These are phyloP conservation scores for Boloria euphrosyne DNA, from an alignment of 2,888 invertebrate genomes.

Conservation along the genomic window DNA sequence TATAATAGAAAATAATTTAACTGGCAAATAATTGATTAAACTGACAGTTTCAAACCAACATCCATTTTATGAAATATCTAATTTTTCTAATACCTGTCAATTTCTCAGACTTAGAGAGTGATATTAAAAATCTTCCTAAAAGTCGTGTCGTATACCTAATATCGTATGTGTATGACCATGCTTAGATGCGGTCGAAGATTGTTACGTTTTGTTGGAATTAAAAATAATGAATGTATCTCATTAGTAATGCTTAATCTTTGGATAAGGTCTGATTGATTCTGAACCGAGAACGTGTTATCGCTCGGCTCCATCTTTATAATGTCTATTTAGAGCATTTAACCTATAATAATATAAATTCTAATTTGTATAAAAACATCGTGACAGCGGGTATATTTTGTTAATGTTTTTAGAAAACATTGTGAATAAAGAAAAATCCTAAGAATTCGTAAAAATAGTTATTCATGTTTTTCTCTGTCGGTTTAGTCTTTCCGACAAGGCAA, in stretches of 20 bases:
- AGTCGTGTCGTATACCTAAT: constrained; percentile 6
- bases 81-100: too few species aligned
- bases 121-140: neutral
- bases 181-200: constrained; percentile 38
- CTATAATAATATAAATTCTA: constrained; percentile 3
- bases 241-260: constrained; percentile 46
- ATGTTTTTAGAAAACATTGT: too few species aligned
- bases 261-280: constrained; percentile 25
- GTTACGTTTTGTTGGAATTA: constrained; percentile 46
- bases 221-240: constrained; percentile 53
- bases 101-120: neutral
- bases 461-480: too few species aligned
- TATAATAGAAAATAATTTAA: too few species aligned
- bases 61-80: too few species aligned
- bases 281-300: constrained; percentile 15
- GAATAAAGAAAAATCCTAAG: too few species aligned
- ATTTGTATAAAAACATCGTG: neutral
- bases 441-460: too few species aligned
- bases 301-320: constrained; percentile 7
- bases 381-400: neutral
- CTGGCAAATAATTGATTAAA: too few species aligned
- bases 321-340: constrained; percentile 8
- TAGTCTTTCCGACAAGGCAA: too few species aligned
- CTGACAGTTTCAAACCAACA: too few species aligned
- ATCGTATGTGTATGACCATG: neutral